Base-by-base conservation (phyloP, 2,888 invertebrate genomes). In the Napeogenes sylphis region DNA sequence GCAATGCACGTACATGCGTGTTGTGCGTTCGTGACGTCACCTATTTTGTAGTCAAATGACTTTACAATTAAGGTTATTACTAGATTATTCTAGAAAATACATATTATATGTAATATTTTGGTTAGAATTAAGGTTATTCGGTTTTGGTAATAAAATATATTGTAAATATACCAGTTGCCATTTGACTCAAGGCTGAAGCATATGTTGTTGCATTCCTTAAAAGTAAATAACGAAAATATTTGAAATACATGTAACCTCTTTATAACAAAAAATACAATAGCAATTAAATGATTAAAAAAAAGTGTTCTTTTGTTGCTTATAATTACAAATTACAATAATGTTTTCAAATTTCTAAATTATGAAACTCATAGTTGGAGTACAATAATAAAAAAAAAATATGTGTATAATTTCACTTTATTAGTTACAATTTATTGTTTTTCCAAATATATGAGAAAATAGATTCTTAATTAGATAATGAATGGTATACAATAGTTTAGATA, bases 21-120 rank as follows among this genome's bases (percentile, higher is more conserved):
- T 42, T 54, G 63, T 63, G 64, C 63, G 69, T 63, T 66, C 63
- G 63, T 73, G 73, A 74, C 71, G 70, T 71, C 70, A 68, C 63
- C 53, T 62, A 70, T 70, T 69, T 66, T 71, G 65, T 67, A 70
- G 70, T 71, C 70, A 66, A 70, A 72, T 70, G 72, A 62, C 60
- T 66, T 61, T 62, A 63, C 62, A 59, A 63, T 47, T 59, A 56
- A 58, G 62, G 59, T 51, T 62, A 63, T 68, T 73, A 63, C 55
- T 59, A 38, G 47, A 55, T 60, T 33, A 56, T 64, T 64, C 64
- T 61, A 61, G 64, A 56, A 58, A 30, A 51, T 21, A 51, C 4
- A 51, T 30, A 51, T 30, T 14, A 51, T 30, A 51, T 30, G 30
- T 30, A 51, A 51, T 51, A 51, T 51, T 51, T 51, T 51, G 21